Evolutionary conservation across 2,113 vertebrate species (phyloP).

Genomic region (Anthoscopus minutus): DNA sequence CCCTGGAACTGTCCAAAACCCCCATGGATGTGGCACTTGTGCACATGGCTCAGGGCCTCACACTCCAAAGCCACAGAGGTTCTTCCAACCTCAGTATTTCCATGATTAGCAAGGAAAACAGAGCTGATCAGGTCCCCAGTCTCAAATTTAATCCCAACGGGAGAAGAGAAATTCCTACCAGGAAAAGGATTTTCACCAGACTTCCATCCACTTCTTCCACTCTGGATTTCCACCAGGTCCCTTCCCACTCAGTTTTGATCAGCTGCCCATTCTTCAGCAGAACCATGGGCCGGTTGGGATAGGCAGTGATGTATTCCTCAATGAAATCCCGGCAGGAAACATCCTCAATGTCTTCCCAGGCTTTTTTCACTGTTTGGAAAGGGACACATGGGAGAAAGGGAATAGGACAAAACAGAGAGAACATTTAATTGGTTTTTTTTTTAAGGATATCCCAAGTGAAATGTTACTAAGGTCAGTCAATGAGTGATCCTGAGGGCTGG

Average conservation of each 20-base stretch:
- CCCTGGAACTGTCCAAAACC: background rate
- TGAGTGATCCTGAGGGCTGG: accelerated
- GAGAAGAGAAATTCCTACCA: constrained; percentile 72
- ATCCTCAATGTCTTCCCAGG: constrained; percentile 97
- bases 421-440: accelerated
- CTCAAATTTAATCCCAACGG: accelerated
- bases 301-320: constrained; percentile 93
- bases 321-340: constrained; percentile 93
- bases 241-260: constrained; percentile 98
- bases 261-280: constrained; percentile 91
- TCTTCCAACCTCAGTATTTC: background rate
- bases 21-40: background rate
- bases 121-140: too few relatives aligned
- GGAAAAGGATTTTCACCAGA: constrained; percentile 94
- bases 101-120: background rate
- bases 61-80: background rate
- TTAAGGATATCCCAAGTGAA: background rate
- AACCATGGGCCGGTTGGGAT: constrained; percentile 97
- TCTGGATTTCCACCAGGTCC: constrained; percentile 97
- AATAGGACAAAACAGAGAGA: background rate
- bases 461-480: background rate
- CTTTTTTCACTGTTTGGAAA: constrained; percentile 78
- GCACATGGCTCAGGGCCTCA: background rate
- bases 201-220: constrained; percentile 98
- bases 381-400: background rate